Evolutionary conservation across 2,113 vertebrate species (phyloP).

Genomic region (Myrmecobius fasciatus): DNA sequence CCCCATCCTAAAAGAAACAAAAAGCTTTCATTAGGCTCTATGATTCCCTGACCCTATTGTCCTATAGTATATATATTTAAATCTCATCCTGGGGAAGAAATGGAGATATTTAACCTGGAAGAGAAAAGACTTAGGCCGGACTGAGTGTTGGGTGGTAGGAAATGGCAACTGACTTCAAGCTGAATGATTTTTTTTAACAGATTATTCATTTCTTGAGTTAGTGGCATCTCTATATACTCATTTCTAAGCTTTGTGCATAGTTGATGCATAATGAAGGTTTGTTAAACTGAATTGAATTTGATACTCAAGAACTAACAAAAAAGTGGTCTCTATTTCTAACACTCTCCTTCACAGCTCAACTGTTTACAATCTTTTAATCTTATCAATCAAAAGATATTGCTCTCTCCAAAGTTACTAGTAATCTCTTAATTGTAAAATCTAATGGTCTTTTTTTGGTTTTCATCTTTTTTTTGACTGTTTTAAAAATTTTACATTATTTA

Average conservation of each 20-base stretch:
- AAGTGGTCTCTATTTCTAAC: neutral
- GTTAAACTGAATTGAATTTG: neutral
- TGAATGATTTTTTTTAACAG: neutral
- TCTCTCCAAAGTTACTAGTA: neutral
- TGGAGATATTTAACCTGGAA: neutral
- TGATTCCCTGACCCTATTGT: neutral
- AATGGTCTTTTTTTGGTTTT: neutral
- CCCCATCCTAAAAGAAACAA: neutral
- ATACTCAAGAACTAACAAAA: neutral
- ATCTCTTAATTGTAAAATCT: neutral
- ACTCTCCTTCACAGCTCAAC: neutral
- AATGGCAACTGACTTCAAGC: neutral
- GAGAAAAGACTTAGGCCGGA: neutral
- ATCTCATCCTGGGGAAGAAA: neutral
- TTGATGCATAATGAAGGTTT: neutral
- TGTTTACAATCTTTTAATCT: neutral
- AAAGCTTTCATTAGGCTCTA: neutral
- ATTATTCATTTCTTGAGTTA: neutral
- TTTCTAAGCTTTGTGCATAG: neutral
- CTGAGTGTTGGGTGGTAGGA: neutral
- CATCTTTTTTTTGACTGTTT: neutral
- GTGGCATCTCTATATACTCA: neutral
- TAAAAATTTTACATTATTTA: neutral
- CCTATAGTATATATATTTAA: neutral
- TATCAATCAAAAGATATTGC: neutral